Evolutionary conservation across 1,140 invertebrate species (phyloP).

Genomic region (Brachionus calyciflorus): DNA sequence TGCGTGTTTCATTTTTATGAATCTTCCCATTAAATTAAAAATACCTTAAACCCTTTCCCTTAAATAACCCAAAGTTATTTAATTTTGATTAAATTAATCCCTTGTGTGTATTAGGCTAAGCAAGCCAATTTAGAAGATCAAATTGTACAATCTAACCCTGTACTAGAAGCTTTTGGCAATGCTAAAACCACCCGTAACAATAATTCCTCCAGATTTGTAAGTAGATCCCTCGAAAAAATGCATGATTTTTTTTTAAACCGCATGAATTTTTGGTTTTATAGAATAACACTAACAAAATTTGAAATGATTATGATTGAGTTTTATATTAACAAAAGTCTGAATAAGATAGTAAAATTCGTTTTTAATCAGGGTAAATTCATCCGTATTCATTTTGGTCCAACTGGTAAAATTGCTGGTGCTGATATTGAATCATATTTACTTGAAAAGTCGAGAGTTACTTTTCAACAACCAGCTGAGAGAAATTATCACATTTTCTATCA

Average conservation of each 20-base stretch:
- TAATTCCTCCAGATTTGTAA: conserved; percentile 82
- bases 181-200: conserved; percentile 99
- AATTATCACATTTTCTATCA: conserved; percentile 99
- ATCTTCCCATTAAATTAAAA: too few relatives aligned
- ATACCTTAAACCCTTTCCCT: too few relatives aligned
- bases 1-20: too few relatives aligned
- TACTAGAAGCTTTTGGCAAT: conserved; percentile 99
- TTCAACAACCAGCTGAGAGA: conserved; percentile 89
- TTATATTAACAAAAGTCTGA: too few relatives aligned
- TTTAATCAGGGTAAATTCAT: conserved; percentile 79
- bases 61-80: too few relatives aligned
- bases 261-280: too few relatives aligned
- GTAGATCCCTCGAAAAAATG: neutral
- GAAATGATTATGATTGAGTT: too few relatives aligned
- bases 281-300: too few relatives aligned
- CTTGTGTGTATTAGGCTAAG: conserved; percentile 33
- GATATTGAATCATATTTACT: conserved; percentile 99
- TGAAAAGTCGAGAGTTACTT: conserved; percentile 99
- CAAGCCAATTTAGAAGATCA: conserved; percentile 74
- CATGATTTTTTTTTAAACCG: neutral
- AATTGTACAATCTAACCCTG: conserved; percentile 97
- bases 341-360: too few relatives aligned
- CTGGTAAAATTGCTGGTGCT: conserved; percentile 98
- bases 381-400: conserved; percentile 98
- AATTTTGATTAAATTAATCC: too few relatives aligned